Evolutionary conservation across 1,140 invertebrate species (phyloP), one percentile per base, ranked within the genome.

Genomic region (Magallana gigas): DNA sequence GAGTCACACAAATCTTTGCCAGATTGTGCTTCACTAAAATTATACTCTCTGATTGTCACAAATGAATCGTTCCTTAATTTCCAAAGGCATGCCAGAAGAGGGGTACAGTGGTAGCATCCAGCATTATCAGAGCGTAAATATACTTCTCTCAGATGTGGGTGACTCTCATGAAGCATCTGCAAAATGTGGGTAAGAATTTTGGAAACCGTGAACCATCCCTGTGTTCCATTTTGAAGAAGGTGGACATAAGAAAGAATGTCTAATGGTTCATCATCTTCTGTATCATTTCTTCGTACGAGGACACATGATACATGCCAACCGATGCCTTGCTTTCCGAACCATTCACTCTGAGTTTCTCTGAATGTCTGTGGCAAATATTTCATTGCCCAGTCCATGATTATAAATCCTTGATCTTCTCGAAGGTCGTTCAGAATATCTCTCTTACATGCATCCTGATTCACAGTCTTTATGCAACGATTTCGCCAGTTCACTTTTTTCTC

Each of bases 111-210:
- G 18, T 86, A 86, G 36, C 85, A 86, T 23, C 85, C 85, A 14
- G 85, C 85, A 80, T 86, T 86, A 58, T 86, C 85, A 80, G 57
- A 62, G 12, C 85, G n/a, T n/a, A 80, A 23, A 60, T 58, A 86
- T 3, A 58, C 68, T 81, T 64, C 62, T 57, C 23, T 62, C 8
- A 62, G 18, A 62, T 62, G 60, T 62, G 60, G 60, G 14, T 62
- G 60, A 62, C 60, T 62, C 5, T 62, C 60, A 62, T 62, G 60
- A 62, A 62, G 60, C 60, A 62, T 16, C 60, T 62, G 60, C 60
- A 62, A 62, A 62, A 62, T 62, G 60, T 62, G 60, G 60, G 18
- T 62, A 5, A 62, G 60, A 18, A 62, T 62, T 62, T 62, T 62
- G 16, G 9, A n/a, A 62, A 62, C 60, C 16, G 60, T 62, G 12